Base-by-base conservation (phyloP, 2,888 invertebrate genomes). In the Lycocerus yunnanus region DNA sequence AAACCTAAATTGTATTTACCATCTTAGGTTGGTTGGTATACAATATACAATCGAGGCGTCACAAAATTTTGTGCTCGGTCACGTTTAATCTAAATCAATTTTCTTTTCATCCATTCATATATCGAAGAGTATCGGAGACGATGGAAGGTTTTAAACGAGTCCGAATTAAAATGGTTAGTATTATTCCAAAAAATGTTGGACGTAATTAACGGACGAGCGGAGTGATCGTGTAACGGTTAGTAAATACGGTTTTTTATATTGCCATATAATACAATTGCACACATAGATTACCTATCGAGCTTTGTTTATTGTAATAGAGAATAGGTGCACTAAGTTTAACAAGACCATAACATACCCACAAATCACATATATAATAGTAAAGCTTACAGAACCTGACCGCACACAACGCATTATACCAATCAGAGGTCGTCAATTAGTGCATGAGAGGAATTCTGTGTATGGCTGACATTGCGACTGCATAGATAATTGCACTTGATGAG, bases 391-490 rank as follows among this genome's bases (percentile, higher is more conserved):
- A 65, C 65, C 21, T 18, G 68, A 71, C 75, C 75, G 65, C 75
- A 73, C 69, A 75, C 72, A 75, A 75, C 70, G 77, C 78, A 79
- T 79, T 79, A 79, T 79, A 77, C 79, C 80, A 78, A 80, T 81
- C 78, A 78, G 77, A 75, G 77, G 72, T 70, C 80, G 78, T 81
- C 81, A 81, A 81, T 81, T 81, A 81, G 80, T 78, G 74, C 75
- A 81, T 80, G 79, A 80, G 80, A 81, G 80, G 79, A 80, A 81
- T 81, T 77, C 75, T 78, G 77, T 80, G 80, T 80, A 73, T 71
- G 68, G 68, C 73, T 77, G 78, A 78, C 79, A 76, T 76, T 75
- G 75, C 74, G 73, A 76, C 76, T 76, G 76, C 74, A 75, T 76
- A 69, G 77, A 73, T 79, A 77, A 79, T 79, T 79, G 78, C 77